Conservation (phyloP, 2,113 vertebrate species). For the Corythornis cristatus region DNA sequence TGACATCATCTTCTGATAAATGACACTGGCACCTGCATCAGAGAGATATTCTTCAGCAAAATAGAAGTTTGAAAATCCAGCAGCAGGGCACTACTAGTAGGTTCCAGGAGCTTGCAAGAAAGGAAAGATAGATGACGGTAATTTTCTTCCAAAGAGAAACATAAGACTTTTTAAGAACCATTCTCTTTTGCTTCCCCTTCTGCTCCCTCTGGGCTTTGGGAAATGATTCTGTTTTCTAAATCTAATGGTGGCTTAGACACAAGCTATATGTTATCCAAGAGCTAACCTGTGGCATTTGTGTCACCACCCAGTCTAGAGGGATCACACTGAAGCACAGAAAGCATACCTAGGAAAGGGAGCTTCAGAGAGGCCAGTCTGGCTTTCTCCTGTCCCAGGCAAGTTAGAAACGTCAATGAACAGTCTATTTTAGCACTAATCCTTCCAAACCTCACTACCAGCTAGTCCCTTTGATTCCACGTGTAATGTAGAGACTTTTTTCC, state of each 20-base stretch:
- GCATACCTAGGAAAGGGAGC: not conserved
- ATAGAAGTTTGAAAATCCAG: constrained; percentile 52
- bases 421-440: not conserved
- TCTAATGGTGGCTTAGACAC: constrained; percentile 51
- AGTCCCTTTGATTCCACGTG: not conserved
- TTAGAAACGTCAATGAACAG: not conserved
- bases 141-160: constrained; percentile 67
- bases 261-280: constrained; percentile 56
- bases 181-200: constrained; percentile 50
- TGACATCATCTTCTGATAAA: constrained; percentile 70
- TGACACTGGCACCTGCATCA: constrained; percentile 68
- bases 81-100: constrained; percentile 58
- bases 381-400: not conserved
- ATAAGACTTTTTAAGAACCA: constrained; percentile 63
- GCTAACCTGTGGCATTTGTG: constrained; percentile 18
- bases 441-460: not conserved
- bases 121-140: constrained; percentile 67
- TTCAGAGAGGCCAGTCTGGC: not conserved
- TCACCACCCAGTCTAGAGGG: not conserved
- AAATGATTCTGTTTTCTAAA: constrained; percentile 67
- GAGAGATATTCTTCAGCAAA: constrained; percentile 62
- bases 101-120: constrained; percentile 59
- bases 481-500: not conserved
- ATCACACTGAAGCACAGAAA: not conserved
- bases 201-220: constrained; percentile 60